Evolutionary conservation across 2,888 invertebrate genomes (phyloP), one percentile per base, ranked within the genome.

Genomic region (Drosophila atroscutellata): DNA sequence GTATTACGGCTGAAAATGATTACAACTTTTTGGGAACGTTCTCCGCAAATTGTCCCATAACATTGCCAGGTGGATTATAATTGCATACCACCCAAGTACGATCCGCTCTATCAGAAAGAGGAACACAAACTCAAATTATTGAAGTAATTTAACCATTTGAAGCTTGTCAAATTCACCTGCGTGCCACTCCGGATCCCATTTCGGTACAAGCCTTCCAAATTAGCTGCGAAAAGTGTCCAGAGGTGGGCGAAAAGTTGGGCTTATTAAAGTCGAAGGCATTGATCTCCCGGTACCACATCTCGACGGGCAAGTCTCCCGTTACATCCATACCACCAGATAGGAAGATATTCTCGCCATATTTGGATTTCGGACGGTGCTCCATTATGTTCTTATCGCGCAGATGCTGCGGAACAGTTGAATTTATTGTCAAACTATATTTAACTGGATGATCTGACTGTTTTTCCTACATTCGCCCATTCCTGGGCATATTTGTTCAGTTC

Each of bases 11-110:
- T 8, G 15, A 8, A 24, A 3, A 24, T 45, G 4, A 3, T 34
- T 49, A 50, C 8, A 64, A 5, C 62, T 88, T 88, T n/a, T 20
- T 68, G 0, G 95, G 95, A 15, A 97, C 97, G 92, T 97, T 97
- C 32, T 94, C 94, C 20, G 94, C 94, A 89, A 96, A 97, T 86
- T 95, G 95, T 2, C 96, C 96, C 50, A 96, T 94, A 78, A 96
- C 95, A 92, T 99, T 99, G 3, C 98, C 99, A 0, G 98, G 96
- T 0, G 99, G 99, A 84, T 95, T 95, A 92, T 99, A 99, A 92
- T 98, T 97, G 39, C 97, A 97, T 1, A 99, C 98, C 0, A 98
- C 97, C 85, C 84, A 92, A 15, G 88, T 89, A 2, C 75, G 91
- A 96, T 97, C 77, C 96, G 94, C 90, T 95, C 96, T 34, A 28